These are phyloP conservation scores for Cryptophagus acutangulus DNA, from an alignment of 2,888 invertebrate genomes.

Conservation along the genomic window DNA sequence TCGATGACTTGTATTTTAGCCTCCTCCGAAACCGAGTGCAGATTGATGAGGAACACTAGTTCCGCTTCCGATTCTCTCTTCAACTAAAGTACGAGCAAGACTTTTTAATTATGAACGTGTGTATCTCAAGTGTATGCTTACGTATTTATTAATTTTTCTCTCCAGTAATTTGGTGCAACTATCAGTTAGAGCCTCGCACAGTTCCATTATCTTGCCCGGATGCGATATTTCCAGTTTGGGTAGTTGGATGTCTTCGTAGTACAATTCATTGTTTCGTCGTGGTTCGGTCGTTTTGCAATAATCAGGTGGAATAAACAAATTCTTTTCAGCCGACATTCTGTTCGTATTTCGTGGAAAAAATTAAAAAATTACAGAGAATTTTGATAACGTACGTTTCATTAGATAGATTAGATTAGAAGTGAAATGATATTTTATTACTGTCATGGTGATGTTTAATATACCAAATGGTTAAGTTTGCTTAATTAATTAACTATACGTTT, in stretches of 20 bases:
- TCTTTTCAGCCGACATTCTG: too few species aligned
- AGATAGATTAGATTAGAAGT: conserved; percentile 30
- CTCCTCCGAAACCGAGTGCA: conserved; percentile 54
- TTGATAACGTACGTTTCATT: conserved; percentile 13
- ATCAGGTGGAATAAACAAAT: too few species aligned
- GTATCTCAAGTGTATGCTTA: conserved; percentile 38
- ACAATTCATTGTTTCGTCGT: conserved; percentile 14
- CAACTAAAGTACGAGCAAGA: conserved; percentile 37
- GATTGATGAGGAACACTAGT: conserved; percentile 52
- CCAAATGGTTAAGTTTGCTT: conserved; percentile 32
- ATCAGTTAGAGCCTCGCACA: conserved; percentile 53
- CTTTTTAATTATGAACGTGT: not conserved
- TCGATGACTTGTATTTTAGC: conserved; percentile 59
- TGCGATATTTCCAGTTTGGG: conserved; percentile 51
- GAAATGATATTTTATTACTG: conserved; percentile 28
- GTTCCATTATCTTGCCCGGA: conserved; percentile 54
- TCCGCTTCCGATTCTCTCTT: conserved; percentile 51
- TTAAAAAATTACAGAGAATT: conserved; percentile 29
- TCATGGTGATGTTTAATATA: conserved; percentile 26
- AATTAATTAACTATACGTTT: conserved; percentile 23
- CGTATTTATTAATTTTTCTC: conserved; percentile 57
- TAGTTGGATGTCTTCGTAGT: conserved; percentile 22
- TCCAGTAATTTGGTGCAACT: conserved; percentile 52
- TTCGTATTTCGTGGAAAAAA: conserved; percentile 2
- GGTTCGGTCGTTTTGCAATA: not conserved